These are phyloP conservation scores for Anoplopoma fimbria DNA, from an alignment of 2,113 vertebrate genomes.

Conservation along the genomic window DNA sequence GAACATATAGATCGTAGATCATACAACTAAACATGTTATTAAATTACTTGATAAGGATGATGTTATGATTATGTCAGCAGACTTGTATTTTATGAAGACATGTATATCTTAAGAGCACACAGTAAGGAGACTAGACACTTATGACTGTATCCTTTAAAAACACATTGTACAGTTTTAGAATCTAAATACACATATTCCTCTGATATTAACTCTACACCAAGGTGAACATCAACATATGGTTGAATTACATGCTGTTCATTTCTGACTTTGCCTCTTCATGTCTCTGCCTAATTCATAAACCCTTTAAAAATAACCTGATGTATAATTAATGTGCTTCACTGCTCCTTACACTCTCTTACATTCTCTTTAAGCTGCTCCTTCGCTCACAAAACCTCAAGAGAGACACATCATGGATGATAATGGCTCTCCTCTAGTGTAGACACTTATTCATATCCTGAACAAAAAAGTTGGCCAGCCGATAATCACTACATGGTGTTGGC, in stretches of 20 bases:
- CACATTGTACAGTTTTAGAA: neutral
- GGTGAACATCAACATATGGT: constrained; percentile 54
- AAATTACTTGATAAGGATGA: neutral
- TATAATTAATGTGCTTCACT: constrained; percentile 13
- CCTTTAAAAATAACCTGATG: constrained; percentile 32
- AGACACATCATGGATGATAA: constrained; percentile 57
- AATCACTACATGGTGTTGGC: constrained; percentile 66
- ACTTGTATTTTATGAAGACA: neutral
- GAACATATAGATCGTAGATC: neutral
- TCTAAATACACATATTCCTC: constrained; percentile 41
- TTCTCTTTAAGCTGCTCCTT: neutral
- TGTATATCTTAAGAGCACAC: neutral
- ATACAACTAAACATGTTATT: neutral
- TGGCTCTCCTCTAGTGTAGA: constrained; percentile 51
- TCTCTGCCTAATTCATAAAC: constrained; percentile 22
- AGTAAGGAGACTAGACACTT: neutral
- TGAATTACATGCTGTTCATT: constrained; percentile 52
- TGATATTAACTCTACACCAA: constrained; percentile 1
- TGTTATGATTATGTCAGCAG: neutral
- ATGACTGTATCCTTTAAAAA: constrained; percentile 3
- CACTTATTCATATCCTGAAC: constrained; percentile 57
- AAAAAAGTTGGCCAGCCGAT: constrained; percentile 61
- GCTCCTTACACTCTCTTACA: constrained; percentile 2
- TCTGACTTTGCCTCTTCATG: constrained; percentile 6
- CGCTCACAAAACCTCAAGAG: constrained; percentile 32